phyloP scores from a whole-genome alignment of 2,797 vertebrate genomes.

The Clamator glandarius region DNA sequence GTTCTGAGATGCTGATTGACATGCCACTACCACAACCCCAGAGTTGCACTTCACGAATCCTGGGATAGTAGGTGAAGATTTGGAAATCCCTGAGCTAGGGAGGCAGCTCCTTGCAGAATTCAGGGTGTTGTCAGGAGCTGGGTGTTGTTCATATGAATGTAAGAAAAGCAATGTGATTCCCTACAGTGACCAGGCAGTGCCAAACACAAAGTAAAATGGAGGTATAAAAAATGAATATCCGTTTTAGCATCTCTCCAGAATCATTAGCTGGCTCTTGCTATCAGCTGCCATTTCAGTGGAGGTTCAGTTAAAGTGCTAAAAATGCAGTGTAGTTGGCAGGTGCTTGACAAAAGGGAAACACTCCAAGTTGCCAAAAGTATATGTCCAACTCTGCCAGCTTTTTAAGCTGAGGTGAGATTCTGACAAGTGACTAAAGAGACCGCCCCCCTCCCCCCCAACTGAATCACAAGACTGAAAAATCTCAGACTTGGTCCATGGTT shows the following conservation, averaged over 20 bases:
- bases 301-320: not conserved
- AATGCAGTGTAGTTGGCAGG: not conserved
- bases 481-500: too few relatives aligned
- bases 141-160: not conserved
- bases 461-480: too few relatives aligned
- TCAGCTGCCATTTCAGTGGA: not conserved
- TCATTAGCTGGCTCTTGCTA: not conserved
- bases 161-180: not conserved
- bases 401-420: too few relatives aligned
- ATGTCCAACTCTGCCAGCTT: not conserved
- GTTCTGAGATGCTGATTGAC: not conserved
- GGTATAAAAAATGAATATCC: not conserved
- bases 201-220: not conserved
- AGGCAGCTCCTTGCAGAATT: not conserved
- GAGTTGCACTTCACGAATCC: not conserved
- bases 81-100: not conserved
- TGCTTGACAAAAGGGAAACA: not conserved
- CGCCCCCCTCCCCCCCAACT: too few relatives aligned
- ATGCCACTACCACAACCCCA: accelerated
- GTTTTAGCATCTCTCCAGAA: not conserved
- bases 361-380: not conserved
- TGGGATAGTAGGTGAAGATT: not conserved
- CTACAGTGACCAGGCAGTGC: not conserved
- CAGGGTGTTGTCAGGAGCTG: not conserved
- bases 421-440: too few relatives aligned